A percentile compares a stretch with the other conserved stretches of the same genome.
These are phyloP conservation scores for Ichneumon xanthorius DNA, from an alignment of 2,888 invertebrate genomes.

Conservation along the genomic window DNA sequence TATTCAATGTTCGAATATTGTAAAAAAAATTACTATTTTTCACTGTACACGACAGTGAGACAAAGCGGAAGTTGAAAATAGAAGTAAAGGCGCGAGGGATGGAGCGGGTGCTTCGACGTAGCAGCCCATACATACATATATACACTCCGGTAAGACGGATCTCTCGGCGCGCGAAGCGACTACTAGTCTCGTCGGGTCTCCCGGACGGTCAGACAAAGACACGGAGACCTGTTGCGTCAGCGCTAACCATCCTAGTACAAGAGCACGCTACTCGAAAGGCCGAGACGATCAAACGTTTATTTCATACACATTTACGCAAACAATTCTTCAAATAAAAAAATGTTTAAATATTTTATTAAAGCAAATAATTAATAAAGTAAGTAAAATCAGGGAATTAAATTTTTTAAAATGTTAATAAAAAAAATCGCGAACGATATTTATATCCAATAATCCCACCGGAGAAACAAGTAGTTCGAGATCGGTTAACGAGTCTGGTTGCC, in stretches of 20 bases:
- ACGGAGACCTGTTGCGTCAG: conserved; percentile 56
- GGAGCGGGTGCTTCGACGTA: neutral
- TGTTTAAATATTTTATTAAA: neutral
- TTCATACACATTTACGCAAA: neutral
- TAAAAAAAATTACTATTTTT: neutral
- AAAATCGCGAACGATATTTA: neutral
- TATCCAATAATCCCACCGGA: neutral
- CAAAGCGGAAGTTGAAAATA: neutral
- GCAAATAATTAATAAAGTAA: neutral
- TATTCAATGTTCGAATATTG: neutral
- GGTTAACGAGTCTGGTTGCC: neutral
- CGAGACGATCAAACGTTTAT: neutral
- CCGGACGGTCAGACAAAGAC: neutral
- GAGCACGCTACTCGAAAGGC: conserved; percentile 16
- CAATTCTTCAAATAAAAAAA: neutral
- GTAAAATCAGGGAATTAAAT: neutral
- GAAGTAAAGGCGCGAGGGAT: conserved; percentile 1
- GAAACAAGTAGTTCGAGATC: neutral
- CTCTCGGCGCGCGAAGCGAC: conserved; percentile 21
- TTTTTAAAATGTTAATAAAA: no score
- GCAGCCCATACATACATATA: neutral
- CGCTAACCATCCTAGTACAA: conserved; percentile 10
- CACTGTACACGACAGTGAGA: neutral
- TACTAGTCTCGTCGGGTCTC: conserved; percentile 5
- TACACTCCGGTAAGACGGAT: conserved; percentile 2